These are phyloP conservation scores for Cistogaster globosa DNA, from an alignment of 2,888 invertebrate species.

Conservation along the genomic window DNA sequence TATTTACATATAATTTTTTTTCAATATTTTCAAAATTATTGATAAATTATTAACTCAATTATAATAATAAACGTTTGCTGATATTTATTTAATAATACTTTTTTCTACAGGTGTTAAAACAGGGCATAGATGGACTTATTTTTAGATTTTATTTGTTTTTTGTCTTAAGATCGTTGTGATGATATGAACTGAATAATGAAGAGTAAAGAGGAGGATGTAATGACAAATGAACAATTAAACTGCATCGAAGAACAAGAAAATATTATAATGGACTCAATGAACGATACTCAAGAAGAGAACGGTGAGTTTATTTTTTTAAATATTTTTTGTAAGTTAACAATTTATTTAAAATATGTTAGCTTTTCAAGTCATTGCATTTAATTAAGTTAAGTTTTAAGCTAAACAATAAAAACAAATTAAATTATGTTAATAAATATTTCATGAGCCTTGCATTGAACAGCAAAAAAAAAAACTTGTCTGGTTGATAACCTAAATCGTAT, in stretches of 20 bases:
- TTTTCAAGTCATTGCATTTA: background rate
- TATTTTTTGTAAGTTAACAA: background rate
- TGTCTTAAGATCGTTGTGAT: slow-evolving; percentile 31
- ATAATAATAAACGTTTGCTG: slow-evolving; percentile 19
- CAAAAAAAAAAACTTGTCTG: slow-evolving; percentile 46
- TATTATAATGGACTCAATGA: slow-evolving; percentile 68
- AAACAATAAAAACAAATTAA: background rate
- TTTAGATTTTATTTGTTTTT: slow-evolving; percentile 1
- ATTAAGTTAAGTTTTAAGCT: background rate
- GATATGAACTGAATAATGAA: slow-evolving; percentile 74
- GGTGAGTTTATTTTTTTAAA: slow-evolving; percentile 37
- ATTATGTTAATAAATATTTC: slow-evolving; percentile 45
- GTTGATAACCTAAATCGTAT: slow-evolving; percentile 69
- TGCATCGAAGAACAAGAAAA: slow-evolving; percentile 76
- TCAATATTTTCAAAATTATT: slow-evolving; percentile 37
- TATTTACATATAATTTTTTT: background rate
- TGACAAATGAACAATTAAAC: slow-evolving; percentile 74
- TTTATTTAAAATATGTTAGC: too few relatives aligned
- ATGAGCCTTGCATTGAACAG: slow-evolving; percentile 68
- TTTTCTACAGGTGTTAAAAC: slow-evolving; percentile 48
- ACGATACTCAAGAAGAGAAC: slow-evolving; percentile 75
- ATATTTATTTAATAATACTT: background rate
- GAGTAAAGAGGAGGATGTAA: slow-evolving; percentile 75
- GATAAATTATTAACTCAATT: slow-evolving; percentile 41
- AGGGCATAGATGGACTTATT: background rate